Conservation (phyloP, 2,797 vertebrate species). For the Sitta carolinensis region DNA sequence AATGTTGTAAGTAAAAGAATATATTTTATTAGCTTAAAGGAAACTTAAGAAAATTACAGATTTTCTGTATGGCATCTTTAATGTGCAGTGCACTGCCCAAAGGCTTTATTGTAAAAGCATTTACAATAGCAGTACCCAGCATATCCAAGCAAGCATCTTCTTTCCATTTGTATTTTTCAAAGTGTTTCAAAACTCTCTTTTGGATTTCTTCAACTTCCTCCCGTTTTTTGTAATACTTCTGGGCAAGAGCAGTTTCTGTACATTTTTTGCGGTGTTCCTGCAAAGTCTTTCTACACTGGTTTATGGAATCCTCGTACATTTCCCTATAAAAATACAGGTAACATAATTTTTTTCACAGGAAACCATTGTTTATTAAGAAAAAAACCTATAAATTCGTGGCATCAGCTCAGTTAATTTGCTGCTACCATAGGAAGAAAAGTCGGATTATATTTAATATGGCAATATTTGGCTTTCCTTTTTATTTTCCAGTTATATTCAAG, state of each 20-base stretch:
- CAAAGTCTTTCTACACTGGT: constrained; percentile 71
- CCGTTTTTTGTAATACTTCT: constrained; percentile 72
- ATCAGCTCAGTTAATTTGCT: neutral
- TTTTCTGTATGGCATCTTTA: neutral
- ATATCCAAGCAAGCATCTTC: constrained; percentile 62
- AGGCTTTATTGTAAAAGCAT: neutral
- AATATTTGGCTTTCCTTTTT: neutral
- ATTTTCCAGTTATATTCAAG: neutral
- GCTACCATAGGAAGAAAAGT: neutral
- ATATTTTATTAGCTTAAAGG: neutral
- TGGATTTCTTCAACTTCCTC: constrained; percentile 74
- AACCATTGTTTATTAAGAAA: neutral
- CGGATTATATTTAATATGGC: neutral
- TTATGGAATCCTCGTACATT: constrained; percentile 71
- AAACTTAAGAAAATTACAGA: neutral
- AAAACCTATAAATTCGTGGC: neutral
- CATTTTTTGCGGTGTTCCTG: constrained; percentile 72
- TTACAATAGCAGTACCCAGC: constrained; percentile 65
- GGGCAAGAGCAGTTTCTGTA: constrained; percentile 62
- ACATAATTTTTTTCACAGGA: neutral
- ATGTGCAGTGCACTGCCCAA: neutral
- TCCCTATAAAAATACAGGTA: constrained; percentile 54
- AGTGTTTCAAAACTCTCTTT: constrained; percentile 54
- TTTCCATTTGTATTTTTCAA: constrained; percentile 67
- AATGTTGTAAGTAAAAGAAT: neutral